phyloP scores from a whole-genome alignment of 2,888 invertebrate species.

The Dioctria rufipes region DNA sequence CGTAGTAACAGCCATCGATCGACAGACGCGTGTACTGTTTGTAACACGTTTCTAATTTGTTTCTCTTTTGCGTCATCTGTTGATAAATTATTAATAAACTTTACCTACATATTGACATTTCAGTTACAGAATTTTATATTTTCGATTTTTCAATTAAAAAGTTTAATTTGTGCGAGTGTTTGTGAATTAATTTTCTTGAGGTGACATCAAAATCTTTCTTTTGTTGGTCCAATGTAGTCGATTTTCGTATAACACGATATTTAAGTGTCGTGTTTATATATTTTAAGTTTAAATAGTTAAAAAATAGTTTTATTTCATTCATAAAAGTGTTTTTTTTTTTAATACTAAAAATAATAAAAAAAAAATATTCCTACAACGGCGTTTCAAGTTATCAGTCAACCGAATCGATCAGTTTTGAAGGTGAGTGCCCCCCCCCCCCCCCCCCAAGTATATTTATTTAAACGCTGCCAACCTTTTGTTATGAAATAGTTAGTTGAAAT shows the following conservation, averaged over 20 bases:
- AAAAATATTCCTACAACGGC: conserved; percentile 34
- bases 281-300: too few species aligned
- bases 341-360: neutral
- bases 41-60: neutral
- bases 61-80: conserved; percentile 6
- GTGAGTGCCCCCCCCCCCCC: conserved; percentile 26
- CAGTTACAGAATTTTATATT: neutral
- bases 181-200: conserved; percentile 9
- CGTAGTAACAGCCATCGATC: conserved; percentile 16
- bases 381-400: neutral
- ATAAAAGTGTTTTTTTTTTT: neutral
- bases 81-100: neutral
- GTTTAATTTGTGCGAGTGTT: neutral
- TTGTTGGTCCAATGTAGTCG: conserved; percentile 55
- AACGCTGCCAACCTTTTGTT: neutral
- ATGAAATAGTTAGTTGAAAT: neutral
- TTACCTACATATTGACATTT: too few species aligned
- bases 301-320: too few species aligned
- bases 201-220: conserved; percentile 24
- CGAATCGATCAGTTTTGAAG: conserved; percentile 1
- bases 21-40: neutral
- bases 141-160: conserved; percentile 9
- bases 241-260: conserved; percentile 52
- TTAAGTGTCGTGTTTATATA: conserved; percentile 22
- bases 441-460: too few species aligned